Percentiles rank a stretch among this genome's conserved stretches.
Conservation (phyloP, 2,797 vertebrate genomes). For the Eulemur coronatus region DNA sequence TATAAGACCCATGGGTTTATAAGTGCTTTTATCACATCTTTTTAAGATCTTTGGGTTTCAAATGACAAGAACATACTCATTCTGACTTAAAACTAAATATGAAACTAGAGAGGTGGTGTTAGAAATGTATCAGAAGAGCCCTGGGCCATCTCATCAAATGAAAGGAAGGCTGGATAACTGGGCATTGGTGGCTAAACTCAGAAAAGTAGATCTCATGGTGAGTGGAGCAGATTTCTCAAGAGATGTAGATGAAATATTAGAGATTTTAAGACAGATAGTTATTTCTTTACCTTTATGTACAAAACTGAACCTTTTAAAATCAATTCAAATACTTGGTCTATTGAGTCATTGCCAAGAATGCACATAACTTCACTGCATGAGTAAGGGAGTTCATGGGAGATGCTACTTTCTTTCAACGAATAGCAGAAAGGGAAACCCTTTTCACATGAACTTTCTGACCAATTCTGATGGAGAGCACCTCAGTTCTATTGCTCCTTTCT, state of each 20-base stretch:
- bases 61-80: background rate
- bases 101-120: background rate
- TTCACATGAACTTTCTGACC: background rate
- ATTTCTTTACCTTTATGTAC: background rate
- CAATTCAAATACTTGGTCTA: background rate
- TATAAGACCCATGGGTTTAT: background rate
- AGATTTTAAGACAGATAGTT: background rate
- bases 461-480: fast-evolving
- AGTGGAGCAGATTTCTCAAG: background rate
- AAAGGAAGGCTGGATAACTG: background rate
- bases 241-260: background rate
- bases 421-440: background rate
- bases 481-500: background rate
- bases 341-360: background rate
- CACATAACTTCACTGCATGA: background rate
- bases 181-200: background rate
- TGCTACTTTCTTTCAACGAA: background rate
- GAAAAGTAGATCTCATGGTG: background rate
- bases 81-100: constrained; percentile 10
- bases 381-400: background rate
- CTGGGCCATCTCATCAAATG: background rate
- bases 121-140: background rate
- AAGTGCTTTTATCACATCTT: background rate
- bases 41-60: background rate
- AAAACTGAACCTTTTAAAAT: background rate